Base-by-base conservation (phyloP, 2,888 invertebrate species). In the Clistopyga incitator region DNA sequence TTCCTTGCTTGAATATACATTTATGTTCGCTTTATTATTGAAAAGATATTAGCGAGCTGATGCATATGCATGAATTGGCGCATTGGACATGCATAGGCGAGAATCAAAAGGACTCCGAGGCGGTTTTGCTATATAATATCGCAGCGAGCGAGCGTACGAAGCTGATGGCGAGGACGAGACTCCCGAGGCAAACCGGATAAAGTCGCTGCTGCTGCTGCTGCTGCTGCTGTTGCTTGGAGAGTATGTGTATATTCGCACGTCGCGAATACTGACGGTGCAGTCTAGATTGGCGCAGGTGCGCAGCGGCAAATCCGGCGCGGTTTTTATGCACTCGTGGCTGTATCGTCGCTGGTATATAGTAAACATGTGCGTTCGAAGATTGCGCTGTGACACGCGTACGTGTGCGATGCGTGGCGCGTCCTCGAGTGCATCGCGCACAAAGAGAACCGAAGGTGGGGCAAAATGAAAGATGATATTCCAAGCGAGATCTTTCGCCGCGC, bases 141-240 rank as follows among this genome's bases (percentile, higher is more conserved):
- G 42, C 52, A 25, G 42, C 61, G 42, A 34, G 20, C n/a, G 3
- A 15, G 34, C 59, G 50, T 47, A 15, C 34, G 71, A 65, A 11
- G 38, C 52, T 71, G 65, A 72, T 54, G 45, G 64, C 79, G 72
- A 79, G 65, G 56, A 79, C 65, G 72, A 67, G 72, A 56, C 54
- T 54, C 59, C 50, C 76, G 81, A 81, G 81, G 81, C 70, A 81
- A 81, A 81, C 81, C 81, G 81, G 81, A 76, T 81, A 80, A 56
- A 59, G 45, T 10, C 10, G 38, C 38, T 38, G 38, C 10, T 38
- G 38, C 38, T 38, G 38, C 34, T 38, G 34, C 8, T 38, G 34
- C 34, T 38, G 34, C 10, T 38, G 38, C 10, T 10, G 38, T 2
- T 38, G 38, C 10, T 38, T 8, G 38, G 6, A 38, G 38, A 38